Evolutionary conservation across 2,888 invertebrate species (phyloP).

Genomic region (Podabrus alpinus): DNA sequence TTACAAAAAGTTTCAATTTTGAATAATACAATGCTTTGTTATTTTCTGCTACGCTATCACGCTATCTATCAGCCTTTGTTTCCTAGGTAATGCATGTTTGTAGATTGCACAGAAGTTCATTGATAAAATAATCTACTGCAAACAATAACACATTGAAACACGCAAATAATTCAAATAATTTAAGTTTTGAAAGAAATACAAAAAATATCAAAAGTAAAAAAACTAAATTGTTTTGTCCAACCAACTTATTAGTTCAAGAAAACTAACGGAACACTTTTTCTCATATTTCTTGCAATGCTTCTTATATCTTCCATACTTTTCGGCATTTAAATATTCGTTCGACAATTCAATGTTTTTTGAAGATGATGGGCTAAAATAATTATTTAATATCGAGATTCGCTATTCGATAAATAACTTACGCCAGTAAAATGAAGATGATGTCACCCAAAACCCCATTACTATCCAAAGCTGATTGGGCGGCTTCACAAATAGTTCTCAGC

Average conservation of each 20-base stretch:
- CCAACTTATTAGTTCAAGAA: conserved; percentile 58
- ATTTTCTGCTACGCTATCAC: too few relatives aligned
- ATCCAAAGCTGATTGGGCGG: conserved; percentile 59
- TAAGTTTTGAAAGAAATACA: neutral
- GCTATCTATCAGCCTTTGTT: neutral
- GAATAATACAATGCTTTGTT: too few relatives aligned
- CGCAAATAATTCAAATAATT: neutral
- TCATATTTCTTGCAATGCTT: conserved; percentile 57
- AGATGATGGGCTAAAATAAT: conserved; percentile 62
- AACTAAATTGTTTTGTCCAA: conserved; percentile 53
- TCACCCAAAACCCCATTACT: conserved; percentile 68
- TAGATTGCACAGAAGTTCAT: neutral
- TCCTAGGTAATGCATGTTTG: neutral
- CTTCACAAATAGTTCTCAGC: conserved; percentile 70
- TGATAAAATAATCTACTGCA: neutral
- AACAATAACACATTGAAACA: neutral
- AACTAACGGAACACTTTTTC: conserved; percentile 57
- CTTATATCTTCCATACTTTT: conserved; percentile 57
- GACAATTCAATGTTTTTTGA: conserved; percentile 61
- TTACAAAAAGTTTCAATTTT: too few relatives aligned
- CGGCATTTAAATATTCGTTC: conserved; percentile 61
- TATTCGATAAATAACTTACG: conserved; percentile 58
- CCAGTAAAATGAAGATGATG: conserved; percentile 66
- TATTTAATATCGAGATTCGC: conserved; percentile 2
- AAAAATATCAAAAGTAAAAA: neutral